Percentiles rank a stretch among this genome's conserved stretches.
Evolutionary conservation across 2,797 vertebrate genomes (phyloP).

Genomic region (Meda fulgida): DNA sequence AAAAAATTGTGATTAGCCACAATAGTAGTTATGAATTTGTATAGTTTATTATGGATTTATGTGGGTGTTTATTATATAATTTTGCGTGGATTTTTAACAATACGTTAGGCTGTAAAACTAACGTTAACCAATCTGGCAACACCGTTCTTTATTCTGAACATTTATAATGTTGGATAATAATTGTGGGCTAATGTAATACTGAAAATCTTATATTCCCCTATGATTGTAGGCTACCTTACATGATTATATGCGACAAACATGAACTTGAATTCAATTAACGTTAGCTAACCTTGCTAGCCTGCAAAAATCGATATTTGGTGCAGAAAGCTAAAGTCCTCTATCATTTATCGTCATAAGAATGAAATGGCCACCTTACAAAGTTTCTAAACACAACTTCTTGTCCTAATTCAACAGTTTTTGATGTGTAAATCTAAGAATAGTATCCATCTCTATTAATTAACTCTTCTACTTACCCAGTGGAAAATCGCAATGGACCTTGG

Average conservation of each 20-base stretch:
- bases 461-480: background rate
- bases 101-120: background rate
- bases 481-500: background rate
- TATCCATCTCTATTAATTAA: background rate
- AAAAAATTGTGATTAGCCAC: background rate
- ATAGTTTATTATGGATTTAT: background rate
- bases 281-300: background rate
- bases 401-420: background rate
- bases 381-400: background rate
- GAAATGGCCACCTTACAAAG: background rate
- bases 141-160: background rate
- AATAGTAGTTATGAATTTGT: slow-evolving; percentile 1
- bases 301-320: background rate
- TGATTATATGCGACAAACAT: background rate
- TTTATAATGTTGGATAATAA: background rate
- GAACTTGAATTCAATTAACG: background rate
- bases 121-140: background rate
- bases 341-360: background rate
- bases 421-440: background rate
- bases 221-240: background rate
- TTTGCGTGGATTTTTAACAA: background rate
- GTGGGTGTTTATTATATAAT: background rate
- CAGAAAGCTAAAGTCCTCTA: background rate
- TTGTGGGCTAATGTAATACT: background rate
- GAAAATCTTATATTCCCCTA: background rate